These are phyloP conservation scores for Octodonta nipae DNA, from an alignment of 2,888 invertebrate species.

Conservation along the genomic window DNA sequence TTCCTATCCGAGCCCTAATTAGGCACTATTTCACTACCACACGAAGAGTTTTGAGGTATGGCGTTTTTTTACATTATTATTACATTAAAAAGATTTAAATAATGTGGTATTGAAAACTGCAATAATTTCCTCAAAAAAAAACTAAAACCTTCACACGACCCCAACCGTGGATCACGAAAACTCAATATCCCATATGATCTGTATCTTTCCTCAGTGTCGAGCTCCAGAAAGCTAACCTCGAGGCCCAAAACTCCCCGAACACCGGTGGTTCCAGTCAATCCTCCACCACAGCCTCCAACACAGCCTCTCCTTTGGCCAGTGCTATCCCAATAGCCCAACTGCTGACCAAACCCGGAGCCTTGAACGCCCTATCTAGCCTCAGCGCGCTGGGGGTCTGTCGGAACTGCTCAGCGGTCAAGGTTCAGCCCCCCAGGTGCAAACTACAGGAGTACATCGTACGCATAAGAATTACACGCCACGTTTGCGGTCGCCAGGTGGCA, in stretches of 20 bases:
- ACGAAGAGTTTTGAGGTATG: too few relatives aligned
- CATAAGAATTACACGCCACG: slow-evolving; percentile 56
- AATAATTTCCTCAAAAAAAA: too few relatives aligned
- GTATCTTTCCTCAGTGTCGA: slow-evolving; percentile 75
- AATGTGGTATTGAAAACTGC: too few relatives aligned
- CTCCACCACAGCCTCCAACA: slow-evolving; percentile 36
- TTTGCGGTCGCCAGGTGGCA: slow-evolving; percentile 45
- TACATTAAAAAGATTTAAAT: too few relatives aligned
- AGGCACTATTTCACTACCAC: too few relatives aligned
- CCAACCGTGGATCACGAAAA: slow-evolving; percentile 11
- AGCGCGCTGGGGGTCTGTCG: slow-evolving; percentile 72
- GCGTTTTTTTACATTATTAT: too few relatives aligned
- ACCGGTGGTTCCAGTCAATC: slow-evolving; percentile 39
- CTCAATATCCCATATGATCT: too few relatives aligned
- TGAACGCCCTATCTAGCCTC: slow-evolving; percentile 74
- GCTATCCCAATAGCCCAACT: slow-evolving; percentile 85
- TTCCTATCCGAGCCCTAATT: too few relatives aligned
- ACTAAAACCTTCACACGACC: slow-evolving; percentile 7
- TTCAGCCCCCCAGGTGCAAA: slow-evolving; percentile 60
- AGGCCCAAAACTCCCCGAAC: slow-evolving; percentile 56
- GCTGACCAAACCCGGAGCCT: slow-evolving; percentile 80
- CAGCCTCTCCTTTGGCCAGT: slow-evolving; percentile 63
- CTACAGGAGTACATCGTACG: slow-evolving; percentile 73
- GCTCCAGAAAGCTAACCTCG: slow-evolving; percentile 95
- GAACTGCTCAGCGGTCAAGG: slow-evolving; percentile 58